Percentiles rank a stretch among this genome's conserved stretches.
Evolutionary conservation across 2,797 vertebrate species (phyloP).

Genomic region (Rachycentron canadum): DNA sequence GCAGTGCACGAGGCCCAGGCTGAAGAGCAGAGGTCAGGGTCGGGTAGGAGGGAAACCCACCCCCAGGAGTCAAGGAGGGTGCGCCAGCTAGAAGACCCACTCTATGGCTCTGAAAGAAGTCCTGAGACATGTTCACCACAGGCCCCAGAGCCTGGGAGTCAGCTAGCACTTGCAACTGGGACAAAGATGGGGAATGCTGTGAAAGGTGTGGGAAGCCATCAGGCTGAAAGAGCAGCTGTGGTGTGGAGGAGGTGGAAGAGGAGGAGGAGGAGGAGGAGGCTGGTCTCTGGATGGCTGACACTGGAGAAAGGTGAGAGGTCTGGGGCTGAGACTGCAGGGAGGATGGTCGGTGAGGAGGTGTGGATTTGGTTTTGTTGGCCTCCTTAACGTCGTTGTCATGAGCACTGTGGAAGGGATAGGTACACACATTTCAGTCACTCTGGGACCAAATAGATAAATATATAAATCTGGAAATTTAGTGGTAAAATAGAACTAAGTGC

Average conservation of each 20-base stretch:
- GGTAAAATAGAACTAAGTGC: not conserved
- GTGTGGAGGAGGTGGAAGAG: slow-evolving; percentile 77
- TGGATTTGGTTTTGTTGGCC: slow-evolving; percentile 88
- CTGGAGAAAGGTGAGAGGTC: slow-evolving; percentile 77
- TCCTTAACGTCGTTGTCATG: slow-evolving; percentile 91
- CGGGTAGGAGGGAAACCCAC: slow-evolving; percentile 79
- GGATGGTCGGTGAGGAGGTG: slow-evolving; percentile 78
- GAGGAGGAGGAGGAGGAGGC: slow-evolving; percentile 68
- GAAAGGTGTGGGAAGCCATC: slow-evolving; percentile 82
- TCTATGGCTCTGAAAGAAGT: slow-evolving; percentile 88
- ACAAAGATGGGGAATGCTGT: slow-evolving; percentile 81
- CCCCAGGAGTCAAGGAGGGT: slow-evolving; percentile 64
- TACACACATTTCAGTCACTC: not conserved
- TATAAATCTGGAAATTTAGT: not conserved
- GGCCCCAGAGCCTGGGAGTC: slow-evolving; percentile 88
- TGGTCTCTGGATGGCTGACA: slow-evolving; percentile 77
- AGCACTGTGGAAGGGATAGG: slow-evolving; percentile 76
- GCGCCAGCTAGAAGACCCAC: slow-evolving; percentile 78
- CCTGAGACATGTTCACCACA: slow-evolving; percentile 85
- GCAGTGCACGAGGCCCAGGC: slow-evolving; percentile 76
- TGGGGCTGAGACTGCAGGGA: slow-evolving; percentile 79
- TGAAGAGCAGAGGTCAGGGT: slow-evolving; percentile 78
- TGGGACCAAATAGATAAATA: not conserved
- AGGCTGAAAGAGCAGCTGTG: slow-evolving; percentile 89
- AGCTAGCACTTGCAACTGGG: slow-evolving; percentile 86